These are phyloP conservation scores for Pangasius mekongensis DNA, from an alignment of 2,797 vertebrate species.

Conservation along the genomic window DNA sequence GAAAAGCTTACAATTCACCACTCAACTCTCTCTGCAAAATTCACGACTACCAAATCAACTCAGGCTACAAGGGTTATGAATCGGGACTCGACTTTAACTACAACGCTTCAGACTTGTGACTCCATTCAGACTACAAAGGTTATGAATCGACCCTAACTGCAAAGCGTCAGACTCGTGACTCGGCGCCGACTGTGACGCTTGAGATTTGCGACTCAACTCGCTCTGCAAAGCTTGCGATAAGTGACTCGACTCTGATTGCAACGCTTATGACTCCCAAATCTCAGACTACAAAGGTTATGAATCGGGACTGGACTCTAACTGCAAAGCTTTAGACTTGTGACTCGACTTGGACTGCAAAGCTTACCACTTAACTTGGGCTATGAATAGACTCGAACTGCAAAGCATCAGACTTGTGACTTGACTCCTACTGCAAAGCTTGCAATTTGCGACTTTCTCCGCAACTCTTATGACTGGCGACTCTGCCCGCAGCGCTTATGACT, in stretches of 20 bases:
- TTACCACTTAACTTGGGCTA: too few species aligned
- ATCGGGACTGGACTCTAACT: neutral
- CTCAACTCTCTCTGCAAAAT: neutral
- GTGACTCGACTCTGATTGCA: neutral
- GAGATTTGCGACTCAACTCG: neutral
- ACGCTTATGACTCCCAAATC: neutral
- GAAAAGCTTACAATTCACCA: neutral
- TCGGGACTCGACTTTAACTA: neutral
- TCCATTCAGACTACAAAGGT: neutral
- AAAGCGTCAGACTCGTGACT: neutral
- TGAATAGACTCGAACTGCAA: neutral
- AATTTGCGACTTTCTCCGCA: neutral
- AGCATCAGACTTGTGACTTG: neutral
- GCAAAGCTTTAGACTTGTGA: neutral
- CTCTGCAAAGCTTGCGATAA: neutral
- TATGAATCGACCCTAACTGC: neutral
- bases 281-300: neutral
- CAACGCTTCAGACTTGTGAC: neutral
- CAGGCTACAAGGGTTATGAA: neutral
- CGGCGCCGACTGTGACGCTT: neutral
- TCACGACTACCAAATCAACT: neutral
- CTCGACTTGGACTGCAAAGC: too few species aligned
- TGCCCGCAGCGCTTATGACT: neutral
- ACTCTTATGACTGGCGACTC: neutral
- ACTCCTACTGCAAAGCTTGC: neutral